Evolutionary conservation across 1,140 invertebrate species (phyloP).

Genomic region (Cyclargus thomasi): DNA sequence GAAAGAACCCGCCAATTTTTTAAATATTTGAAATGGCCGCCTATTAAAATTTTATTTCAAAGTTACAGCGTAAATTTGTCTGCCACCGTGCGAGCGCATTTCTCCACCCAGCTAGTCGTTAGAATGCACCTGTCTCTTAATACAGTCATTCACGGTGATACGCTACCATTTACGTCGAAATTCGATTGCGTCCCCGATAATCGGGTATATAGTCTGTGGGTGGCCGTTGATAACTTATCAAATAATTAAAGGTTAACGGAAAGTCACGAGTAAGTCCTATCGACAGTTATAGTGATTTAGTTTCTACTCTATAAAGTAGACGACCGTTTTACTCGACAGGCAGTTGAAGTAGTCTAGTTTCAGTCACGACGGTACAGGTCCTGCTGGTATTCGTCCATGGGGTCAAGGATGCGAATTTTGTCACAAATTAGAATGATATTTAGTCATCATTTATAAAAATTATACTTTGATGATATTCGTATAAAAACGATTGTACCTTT

Average conservation of each 20-base stretch:
- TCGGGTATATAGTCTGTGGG: not conserved
- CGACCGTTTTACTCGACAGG: too few species aligned
- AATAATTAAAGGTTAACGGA: constrained; percentile 19
- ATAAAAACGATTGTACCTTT: too few species aligned
- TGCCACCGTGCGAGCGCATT: too few species aligned
- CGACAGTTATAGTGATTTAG: constrained; percentile 16
- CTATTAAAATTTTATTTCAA: too few species aligned
- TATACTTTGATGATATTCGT: too few species aligned
- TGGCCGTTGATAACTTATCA: constrained; percentile 17
- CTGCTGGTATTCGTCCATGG: not conserved
- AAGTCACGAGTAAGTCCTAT: not conserved
- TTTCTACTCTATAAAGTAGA: constrained; percentile 1
- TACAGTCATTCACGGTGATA: not conserved
- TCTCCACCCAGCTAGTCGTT: not conserved
- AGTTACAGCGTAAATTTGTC: too few species aligned
- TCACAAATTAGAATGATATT: too few species aligned
- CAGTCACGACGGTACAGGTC: not conserved
- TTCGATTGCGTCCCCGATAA: constrained; percentile 8
- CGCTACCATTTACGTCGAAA: not conserved
- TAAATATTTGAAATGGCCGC: too few species aligned
- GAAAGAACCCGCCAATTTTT: too few species aligned
- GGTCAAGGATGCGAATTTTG: too few species aligned
- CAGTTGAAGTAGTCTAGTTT: not conserved
- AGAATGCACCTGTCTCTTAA: not conserved
- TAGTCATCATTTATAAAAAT: too few species aligned